Conservation (phyloP, 2,888 invertebrate species). For the Strigamia maritima region DNA sequence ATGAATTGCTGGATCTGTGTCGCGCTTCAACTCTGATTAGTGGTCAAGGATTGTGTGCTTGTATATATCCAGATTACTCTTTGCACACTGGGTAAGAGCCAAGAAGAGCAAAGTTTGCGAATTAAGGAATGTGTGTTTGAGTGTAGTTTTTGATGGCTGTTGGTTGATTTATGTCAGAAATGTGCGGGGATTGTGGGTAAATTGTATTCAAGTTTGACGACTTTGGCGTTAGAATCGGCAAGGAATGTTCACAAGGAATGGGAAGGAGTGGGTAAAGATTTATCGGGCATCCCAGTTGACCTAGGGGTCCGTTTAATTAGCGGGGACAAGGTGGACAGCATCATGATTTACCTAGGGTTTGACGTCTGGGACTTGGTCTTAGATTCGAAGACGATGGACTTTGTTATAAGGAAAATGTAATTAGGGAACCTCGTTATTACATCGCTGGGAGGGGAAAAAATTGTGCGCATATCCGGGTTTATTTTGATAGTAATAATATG, state of each 20-base stretch:
- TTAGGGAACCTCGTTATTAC: slow-evolving; percentile 10
- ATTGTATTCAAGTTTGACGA: not conserved
- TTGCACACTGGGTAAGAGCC: slow-evolving; percentile 5
- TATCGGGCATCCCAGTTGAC: slow-evolving; percentile 25
- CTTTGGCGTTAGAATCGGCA: not conserved
- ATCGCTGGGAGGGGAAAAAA: not conserved
- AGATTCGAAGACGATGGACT: slow-evolving; percentile 6
- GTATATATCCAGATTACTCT: slow-evolving; percentile 28
- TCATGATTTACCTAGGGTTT: slow-evolving; percentile 25
- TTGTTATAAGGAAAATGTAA: slow-evolving; percentile 19
- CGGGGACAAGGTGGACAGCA: slow-evolving; percentile 32
- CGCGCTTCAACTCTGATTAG: slow-evolving; percentile 25
- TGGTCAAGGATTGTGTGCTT: slow-evolving; percentile 20
- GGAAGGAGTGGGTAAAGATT: slow-evolving; percentile 26
- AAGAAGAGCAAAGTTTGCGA: slow-evolving; percentile 21
- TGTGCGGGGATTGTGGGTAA: not conserved
- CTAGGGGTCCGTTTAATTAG: slow-evolving; percentile 20
- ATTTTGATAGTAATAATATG: not conserved
- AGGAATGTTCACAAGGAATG: slow-evolving; percentile 9
- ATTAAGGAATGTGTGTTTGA: not conserved
- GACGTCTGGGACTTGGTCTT: slow-evolving; percentile 8
- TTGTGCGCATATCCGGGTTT: not conserved
- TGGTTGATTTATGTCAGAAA: not conserved
- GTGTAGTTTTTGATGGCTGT: not conserved
- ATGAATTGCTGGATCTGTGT: slow-evolving; percentile 30